Evolutionary conservation across 1,140 invertebrate species (phyloP).

Genomic region (Heliconius himera): DNA sequence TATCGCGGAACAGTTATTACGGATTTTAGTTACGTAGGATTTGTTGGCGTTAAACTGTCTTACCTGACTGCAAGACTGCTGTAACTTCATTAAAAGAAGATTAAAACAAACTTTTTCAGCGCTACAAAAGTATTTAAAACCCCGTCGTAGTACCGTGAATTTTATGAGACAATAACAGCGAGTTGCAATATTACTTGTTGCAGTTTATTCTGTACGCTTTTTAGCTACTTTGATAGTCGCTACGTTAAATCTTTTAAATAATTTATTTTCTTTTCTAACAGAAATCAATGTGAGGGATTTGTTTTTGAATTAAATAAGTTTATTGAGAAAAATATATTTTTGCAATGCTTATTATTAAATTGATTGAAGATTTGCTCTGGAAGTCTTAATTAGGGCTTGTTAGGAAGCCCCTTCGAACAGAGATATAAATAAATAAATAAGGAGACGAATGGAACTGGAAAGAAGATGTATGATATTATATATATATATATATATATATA

Average conservation of each 20-base stretch:
- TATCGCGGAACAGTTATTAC: conserved; percentile 15
- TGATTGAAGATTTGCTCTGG: no score
- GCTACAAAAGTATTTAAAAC: conserved; percentile 61
- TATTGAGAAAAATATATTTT: not conserved
- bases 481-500: no score
- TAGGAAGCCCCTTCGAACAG: no score
- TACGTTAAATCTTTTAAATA: conserved; percentile 46
- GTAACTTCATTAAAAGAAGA: conserved; percentile 74
- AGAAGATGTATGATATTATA: no score
- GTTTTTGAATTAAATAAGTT: no score
- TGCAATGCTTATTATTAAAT: not conserved
- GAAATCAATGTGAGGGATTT: not conserved
- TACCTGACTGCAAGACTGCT: conserved; percentile 54
- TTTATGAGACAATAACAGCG: conserved; percentile 59
- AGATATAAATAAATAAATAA: no score
- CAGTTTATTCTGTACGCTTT: conserved; percentile 27
- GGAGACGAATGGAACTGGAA: no score
- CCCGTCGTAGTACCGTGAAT: conserved; percentile 47
- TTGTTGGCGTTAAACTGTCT: conserved; percentile 58
- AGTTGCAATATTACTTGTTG: conserved; percentile 51
- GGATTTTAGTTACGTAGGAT: conserved; percentile 41
- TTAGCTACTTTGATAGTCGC: conserved; percentile 32
- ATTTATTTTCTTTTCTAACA: conserved; percentile 16
- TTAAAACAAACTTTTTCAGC: conserved; percentile 67
- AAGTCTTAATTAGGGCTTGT: no score